Evolutionary conservation across 1,140 invertebrate species (phyloP), one percentile per base, ranked within the genome.

Genomic region (Drosophila albomicans): DNA sequence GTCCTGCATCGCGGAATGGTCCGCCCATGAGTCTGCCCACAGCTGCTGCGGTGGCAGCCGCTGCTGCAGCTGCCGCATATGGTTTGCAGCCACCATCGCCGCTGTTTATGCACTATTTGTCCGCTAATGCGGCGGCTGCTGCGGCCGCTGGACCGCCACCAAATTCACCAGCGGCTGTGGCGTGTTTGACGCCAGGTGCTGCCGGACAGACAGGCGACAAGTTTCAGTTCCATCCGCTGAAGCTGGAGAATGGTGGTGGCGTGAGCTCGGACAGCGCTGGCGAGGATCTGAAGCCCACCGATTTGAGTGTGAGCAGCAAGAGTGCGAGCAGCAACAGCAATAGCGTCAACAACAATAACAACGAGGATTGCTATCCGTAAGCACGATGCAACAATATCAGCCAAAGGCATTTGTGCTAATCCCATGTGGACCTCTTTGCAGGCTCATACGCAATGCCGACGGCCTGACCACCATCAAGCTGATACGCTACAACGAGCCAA

Each of bases 211-310:
- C 63, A 11, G 51, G 54, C 32, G 91, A 92, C 7, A 92, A 91
- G 30, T 90, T 92, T 51, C 91, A 91, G 76, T 92, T 92, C 48
- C 81, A 90, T 80, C 78, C 82, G 4, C 41, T 92, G 28, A 93
- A 92, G 51, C 66, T 92, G 65, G 92, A 93, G 62, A 75, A 74
- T 20, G 84, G 64, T 2, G 72, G 72, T 30, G 84, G 64, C 3
- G 73, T 43, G 13, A 79, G 73, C 32, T 85, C 68, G 48, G 82
- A 89, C 35, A 81, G 80, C 48, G 74, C 81, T 10, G 69, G 71
- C 11, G 93, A 93, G 64, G 93, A 94, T 45, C 92, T 94, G 25
- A 93, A 93, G 81, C 94, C 94, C 11, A 94, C 94, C 25, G 94
- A 94, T 85, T 79, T 94, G 65, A 94, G 93, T 72, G 93, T 94